Base-by-base conservation (phyloP, 2,113 vertebrate species). In the Odontophorus gujanensis region DNA sequence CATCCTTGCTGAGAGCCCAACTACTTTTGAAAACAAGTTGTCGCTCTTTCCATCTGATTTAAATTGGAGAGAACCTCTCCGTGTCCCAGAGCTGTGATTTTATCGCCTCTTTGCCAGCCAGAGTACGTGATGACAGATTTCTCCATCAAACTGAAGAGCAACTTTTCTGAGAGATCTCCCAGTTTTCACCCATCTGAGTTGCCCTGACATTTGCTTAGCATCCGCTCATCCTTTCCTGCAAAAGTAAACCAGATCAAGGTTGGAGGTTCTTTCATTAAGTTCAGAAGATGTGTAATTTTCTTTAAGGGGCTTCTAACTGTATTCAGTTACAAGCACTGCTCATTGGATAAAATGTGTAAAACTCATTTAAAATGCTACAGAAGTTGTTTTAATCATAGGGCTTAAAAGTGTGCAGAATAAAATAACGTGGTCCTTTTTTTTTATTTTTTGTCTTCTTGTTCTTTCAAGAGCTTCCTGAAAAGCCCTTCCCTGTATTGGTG, bases 101-200 rank as follows among this genome's bases (percentile, higher is more conserved):
- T 96, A 93, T 96, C 95, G 83, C 95, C 80, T 88, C 92, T 86
- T 94, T 88, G 72, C 90, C 92, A 96, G 93, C 83, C 92, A 87
- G 36, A 90, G 90, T 48, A 92, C 1, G 61, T 14, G 90, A 93
- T 94, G 93, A 94, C 95, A 96, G 95, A 81, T 40, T 92, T 93
- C 91, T 79, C 77, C 42, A 91, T 88, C 13, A 43, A 90, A 71
- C 73, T 78, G 72, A 50, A 79, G 85, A 86, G 61, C 69, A 87
- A 86, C 51, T 96, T 81, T 78, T 48, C 85, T 78, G 90, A 78
- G 57, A 87, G 21, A 86, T 91, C 50, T 95, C 72, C 65, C 61
- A 51, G 40, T 90, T 96, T 96, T 90, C 73, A 92, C 38, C 76
- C 80, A 68, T 90, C 88, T 81, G 79, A 90, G 88, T 72, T 90